Percentiles rank a stretch among this genome's conserved stretches.
These are phyloP conservation scores for Platanista minor DNA, from an alignment of 2,113 vertebrate genomes.

Conservation along the genomic window DNA sequence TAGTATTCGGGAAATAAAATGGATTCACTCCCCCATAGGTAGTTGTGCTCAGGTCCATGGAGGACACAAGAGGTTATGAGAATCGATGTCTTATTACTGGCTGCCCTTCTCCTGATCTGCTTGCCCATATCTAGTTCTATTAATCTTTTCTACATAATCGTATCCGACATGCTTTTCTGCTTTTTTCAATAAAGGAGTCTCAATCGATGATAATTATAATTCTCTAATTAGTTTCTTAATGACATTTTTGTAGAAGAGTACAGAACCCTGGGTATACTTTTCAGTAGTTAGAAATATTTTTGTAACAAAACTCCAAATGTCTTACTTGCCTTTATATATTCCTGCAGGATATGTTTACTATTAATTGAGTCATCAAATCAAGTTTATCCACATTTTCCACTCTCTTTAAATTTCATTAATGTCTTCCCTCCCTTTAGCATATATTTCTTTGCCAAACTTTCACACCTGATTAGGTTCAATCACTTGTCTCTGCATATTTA, in stretches of 20 bases:
- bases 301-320: constrained; percentile 27
- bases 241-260: constrained; percentile 46
- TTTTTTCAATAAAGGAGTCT: constrained; percentile 31
- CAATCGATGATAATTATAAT: constrained; percentile 72
- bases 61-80: neutral
- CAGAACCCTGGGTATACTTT: constrained; percentile 14
- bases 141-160: constrained; percentile 46
- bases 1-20: neutral
- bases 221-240: constrained; percentile 74
- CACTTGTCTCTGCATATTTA: constrained; percentile 28
- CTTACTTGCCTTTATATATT: constrained; percentile 19
- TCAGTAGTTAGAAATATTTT: constrained; percentile 41
- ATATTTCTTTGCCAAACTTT: neutral
- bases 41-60: neutral
- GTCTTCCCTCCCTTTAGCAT: neutral
- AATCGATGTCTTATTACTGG: neutral
- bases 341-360: constrained; percentile 30
- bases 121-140: constrained; percentile 11
- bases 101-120: neutral
- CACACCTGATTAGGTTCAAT: constrained; percentile 2
- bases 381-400: constrained; percentile 21
- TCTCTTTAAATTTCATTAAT: constrained; percentile 4
- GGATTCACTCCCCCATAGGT: neutral
- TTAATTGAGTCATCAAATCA: constrained; percentile 27
- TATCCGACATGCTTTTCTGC: constrained; percentile 35